phyloP scores from a whole-genome alignment of 2,888 invertebrate genomes.

The Taenaris catops region DNA sequence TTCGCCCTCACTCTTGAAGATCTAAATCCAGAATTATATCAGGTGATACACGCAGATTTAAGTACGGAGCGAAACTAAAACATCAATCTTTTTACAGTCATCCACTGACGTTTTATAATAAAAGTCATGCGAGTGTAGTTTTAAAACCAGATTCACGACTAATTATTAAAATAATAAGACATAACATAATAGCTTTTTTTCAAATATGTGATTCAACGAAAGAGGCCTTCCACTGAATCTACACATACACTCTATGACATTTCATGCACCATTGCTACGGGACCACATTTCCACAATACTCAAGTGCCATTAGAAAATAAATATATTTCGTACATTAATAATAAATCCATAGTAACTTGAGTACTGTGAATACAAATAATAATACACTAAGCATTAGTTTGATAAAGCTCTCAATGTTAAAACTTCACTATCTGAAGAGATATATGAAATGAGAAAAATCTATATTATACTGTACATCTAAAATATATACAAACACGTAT shows the following conservation, averaged over 20 bases:
- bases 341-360: conserved; percentile 19
- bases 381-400: conserved; percentile 27
- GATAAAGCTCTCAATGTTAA: conserved; percentile 48
- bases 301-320: conserved; percentile 30
- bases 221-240: not conserved
- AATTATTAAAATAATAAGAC: no score
- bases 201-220: no score
- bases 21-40: no score
- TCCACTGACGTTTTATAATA: no score
- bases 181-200: no score
- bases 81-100: no score
- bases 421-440: conserved; percentile 37
- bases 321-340: conserved; percentile 9
- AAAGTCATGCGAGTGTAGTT: no score
- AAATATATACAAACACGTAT: conserved; percentile 43
- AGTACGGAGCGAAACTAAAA: no score
- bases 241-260: conserved; percentile 37
- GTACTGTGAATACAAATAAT: conserved; percentile 10
- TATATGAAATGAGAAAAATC: conserved; percentile 36
- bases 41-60: no score
- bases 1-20: no score
- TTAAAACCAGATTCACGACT: no score
- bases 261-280: conserved; percentile 40
- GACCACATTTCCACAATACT: conserved; percentile 20
- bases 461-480: conserved; percentile 32